phyloP scores from a whole-genome alignment of 2,888 invertebrate species.

The Agrotis puta region DNA sequence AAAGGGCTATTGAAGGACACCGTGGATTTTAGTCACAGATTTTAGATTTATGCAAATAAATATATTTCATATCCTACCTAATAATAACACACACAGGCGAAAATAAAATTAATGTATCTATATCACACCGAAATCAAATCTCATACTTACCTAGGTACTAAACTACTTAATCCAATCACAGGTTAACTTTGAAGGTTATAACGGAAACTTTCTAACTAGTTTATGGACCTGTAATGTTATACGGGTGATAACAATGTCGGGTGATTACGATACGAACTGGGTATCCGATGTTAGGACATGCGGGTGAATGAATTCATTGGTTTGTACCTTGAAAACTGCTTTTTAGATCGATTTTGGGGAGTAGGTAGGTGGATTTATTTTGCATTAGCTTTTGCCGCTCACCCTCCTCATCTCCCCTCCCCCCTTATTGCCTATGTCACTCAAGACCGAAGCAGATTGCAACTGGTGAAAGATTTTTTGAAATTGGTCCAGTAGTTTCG shows the following conservation, averaged over 20 bases:
- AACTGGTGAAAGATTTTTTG: too few species aligned
- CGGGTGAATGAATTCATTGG: conserved; percentile 37
- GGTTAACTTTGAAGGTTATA: conserved; percentile 23
- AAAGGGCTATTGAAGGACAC: too few species aligned
- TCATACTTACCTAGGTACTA: neutral
- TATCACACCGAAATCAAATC: conserved; percentile 6
- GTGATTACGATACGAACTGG: conserved; percentile 19
- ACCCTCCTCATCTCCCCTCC: too few species aligned
- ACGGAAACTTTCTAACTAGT: conserved; percentile 41
- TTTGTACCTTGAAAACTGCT: neutral
- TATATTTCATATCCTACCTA: too few species aligned
- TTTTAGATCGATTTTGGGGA: neutral
- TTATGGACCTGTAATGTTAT: conserved; percentile 21
- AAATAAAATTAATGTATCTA: neutral
- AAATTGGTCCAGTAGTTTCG: too few species aligned
- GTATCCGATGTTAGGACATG: conserved; percentile 50
- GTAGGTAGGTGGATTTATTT: neutral
- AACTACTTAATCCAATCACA: neutral
- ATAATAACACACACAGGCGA: too few species aligned
- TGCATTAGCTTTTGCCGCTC: too few species aligned
- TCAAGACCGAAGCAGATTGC: too few species aligned
- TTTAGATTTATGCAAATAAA: too few species aligned
- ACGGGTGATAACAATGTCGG: conserved; percentile 53
- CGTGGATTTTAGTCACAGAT: too few species aligned
- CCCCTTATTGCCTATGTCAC: too few species aligned